Evolutionary conservation across 1,140 invertebrate genomes (phyloP), one percentile per base, ranked within the genome.

Genomic region (Andricus grossulariae): DNA sequence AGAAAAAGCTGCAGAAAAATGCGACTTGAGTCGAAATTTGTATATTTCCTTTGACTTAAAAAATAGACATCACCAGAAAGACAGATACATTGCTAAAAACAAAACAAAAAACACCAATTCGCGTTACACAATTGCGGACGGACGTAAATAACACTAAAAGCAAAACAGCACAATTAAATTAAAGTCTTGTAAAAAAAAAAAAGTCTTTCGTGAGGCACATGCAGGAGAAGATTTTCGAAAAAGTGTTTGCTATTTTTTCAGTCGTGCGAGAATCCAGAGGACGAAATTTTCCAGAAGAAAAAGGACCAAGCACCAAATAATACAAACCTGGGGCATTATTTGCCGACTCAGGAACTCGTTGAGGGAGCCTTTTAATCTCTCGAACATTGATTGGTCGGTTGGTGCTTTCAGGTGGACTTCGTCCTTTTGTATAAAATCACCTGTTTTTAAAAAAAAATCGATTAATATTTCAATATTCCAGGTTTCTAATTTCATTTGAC

Each of bases 311-410:
- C 79, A 85, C 79, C 82, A 84, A 78, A 76, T 21, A 54, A 71
- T 82, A 83, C 85, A 84, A 78, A 89, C 88, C 84, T 90, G 86
- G 75, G 83, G 75, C 74, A 80, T 83, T 66, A 88, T 82, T 83
- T 90, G 90, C 75, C 80, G 85, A 13, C 75, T 86, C 4, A 92
- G 80, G 82, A 92, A 89, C 79, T 91, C 89, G 83, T 87, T 90
- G 16, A 92, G 75, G 1, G 88, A 89, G 72, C 87, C 89, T 84
- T 92, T 92, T 1, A 92, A 74, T 80, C 87, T 85, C 79, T 92
- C 91, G 66, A 92, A 90, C 74, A 91, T 83, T 70, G 91, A 91
- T 76, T 87, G 74, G 73, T 91, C 88, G 39, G 85, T 86, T 18
- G 90, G 89, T 39, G 90, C 87, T 85, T 91, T 90, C 32, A 90